phyloP scores from a whole-genome alignment of 2,113 vertebrate species.

The Oreotragus oreotragus region DNA sequence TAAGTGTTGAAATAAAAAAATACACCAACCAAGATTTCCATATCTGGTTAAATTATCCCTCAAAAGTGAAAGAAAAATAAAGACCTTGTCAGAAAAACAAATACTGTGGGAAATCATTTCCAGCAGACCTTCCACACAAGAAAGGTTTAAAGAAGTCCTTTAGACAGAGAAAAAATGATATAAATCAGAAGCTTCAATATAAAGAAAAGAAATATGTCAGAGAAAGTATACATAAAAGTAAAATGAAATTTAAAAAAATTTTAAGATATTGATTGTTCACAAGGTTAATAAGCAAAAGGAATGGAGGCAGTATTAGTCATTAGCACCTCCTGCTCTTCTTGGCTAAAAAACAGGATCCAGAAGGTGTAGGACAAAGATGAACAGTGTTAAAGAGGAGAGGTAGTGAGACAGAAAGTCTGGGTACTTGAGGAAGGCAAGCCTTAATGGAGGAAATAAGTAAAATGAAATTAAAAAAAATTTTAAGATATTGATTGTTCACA shows the following conservation, averaged over 20 bases:
- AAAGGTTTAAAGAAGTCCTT: neutral
- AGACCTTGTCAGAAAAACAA: neutral
- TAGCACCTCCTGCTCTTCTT: neutral
- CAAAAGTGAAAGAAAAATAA: neutral
- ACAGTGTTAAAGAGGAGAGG: neutral
- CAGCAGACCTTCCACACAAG: neutral
- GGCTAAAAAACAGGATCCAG: neutral
- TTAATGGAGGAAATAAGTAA: neutral
- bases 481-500: neutral
- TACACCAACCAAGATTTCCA: neutral
- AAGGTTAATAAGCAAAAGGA: neutral
- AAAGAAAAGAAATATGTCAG: neutral
- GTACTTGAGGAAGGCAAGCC: neutral
- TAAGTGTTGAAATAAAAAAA: neutral
- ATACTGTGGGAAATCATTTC: neutral
- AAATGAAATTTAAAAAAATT: neutral
- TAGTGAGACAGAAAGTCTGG: neutral
- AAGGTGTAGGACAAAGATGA: neutral
- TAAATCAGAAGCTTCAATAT: neutral
- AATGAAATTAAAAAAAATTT: neutral
- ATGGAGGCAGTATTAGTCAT: neutral
- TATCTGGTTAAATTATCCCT: neutral
- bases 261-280: neutral
- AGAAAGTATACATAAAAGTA: neutral
- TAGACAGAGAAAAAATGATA: neutral